These are phyloP conservation scores for Pogoniulus pusillus DNA, from an alignment of 2,797 vertebrate species.

Conservation along the genomic window DNA sequence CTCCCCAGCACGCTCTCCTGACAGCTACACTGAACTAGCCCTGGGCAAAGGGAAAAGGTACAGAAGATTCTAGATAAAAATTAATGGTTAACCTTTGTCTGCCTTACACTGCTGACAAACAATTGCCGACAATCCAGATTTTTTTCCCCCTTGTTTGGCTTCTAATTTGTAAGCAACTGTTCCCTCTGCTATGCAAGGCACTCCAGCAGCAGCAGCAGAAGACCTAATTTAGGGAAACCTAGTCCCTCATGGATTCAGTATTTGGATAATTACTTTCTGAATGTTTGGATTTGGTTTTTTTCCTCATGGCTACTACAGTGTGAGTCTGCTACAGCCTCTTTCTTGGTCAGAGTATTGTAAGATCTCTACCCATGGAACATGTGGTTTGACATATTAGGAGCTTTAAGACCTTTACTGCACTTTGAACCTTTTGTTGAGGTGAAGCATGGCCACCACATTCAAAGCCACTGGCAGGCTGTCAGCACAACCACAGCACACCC, in stretches of 20 bases:
- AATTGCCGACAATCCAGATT: not conserved
- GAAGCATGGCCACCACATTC: not conserved
- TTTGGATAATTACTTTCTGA: not conserved
- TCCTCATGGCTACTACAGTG: not conserved
- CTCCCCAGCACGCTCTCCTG: not conserved
- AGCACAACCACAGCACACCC: not conserved
- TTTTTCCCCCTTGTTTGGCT: not conserved
- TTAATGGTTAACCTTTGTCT: not conserved
- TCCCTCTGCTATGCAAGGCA: not conserved
- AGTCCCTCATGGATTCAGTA: not conserved
- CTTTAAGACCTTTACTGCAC: not conserved
- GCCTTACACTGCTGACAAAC: not conserved
- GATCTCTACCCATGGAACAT: not conserved
- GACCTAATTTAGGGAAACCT: not conserved
- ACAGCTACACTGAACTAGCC: not conserved
- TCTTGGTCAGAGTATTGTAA: not conserved
- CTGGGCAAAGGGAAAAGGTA: not conserved
- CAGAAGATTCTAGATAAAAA: not conserved
- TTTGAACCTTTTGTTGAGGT: not conserved
- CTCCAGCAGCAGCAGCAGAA: not conserved
- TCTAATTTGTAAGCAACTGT: not conserved
- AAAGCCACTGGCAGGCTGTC: not conserved
- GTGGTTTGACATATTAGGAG: not conserved
- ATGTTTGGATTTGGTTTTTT: not conserved
- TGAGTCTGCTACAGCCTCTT: not conserved